These are phyloP conservation scores for Stramonita haemastoma DNA, from an alignment of 2,888 invertebrate genomes.

Conservation along the genomic window DNA sequence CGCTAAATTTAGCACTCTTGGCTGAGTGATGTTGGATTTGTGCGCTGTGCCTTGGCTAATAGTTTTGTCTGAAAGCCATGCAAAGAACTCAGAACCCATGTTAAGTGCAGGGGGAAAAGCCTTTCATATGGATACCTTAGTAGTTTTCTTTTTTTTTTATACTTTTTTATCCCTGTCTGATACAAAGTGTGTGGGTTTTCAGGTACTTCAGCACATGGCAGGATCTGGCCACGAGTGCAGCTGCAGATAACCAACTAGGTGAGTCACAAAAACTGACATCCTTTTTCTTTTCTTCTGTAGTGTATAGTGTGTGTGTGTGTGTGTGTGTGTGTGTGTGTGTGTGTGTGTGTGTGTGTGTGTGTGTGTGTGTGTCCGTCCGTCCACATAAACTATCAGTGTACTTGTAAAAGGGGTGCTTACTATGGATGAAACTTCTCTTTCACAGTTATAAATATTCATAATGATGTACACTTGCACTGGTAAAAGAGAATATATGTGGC, in stretches of 20 bases:
- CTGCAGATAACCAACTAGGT: conserved; percentile 71
- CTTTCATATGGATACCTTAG: background rate
- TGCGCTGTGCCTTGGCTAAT: no score
- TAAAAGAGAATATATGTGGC: no score
- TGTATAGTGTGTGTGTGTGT: background rate
- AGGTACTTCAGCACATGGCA: conserved; percentile 73
- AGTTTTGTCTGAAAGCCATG: no score
- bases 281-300: background rate
- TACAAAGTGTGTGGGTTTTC: background rate
- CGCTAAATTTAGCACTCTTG: no score
- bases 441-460: no score
- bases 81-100: no score
- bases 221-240: conserved; percentile 72
- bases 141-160: background rate
- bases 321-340: background rate
- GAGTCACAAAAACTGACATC: conserved; percentile 40
- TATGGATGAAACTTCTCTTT: no score
- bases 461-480: no score
- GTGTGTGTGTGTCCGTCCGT: background rate
- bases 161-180: background rate
- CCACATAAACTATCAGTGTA: no score
- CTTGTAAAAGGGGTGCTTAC: no score
- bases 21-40: no score
- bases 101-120: background rate
- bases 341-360: conserved; percentile 25